A percentile compares a stretch with the other conserved stretches of the same genome.
phyloP scores from a whole-genome alignment of 2,113 vertebrate species.

The Propithecus coquereli region DNA sequence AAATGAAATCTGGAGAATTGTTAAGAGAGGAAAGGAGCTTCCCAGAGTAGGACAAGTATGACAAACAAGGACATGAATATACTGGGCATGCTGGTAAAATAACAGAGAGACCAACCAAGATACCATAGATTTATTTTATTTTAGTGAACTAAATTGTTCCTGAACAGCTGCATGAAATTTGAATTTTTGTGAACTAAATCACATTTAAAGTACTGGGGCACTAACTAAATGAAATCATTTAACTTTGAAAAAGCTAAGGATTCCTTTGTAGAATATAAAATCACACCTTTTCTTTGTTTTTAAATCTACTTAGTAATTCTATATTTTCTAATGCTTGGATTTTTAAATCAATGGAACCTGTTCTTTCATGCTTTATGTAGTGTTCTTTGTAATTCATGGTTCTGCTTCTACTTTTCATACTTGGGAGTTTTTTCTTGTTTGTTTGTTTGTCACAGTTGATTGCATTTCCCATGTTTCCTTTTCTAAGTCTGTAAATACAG shows the following conservation, averaged over 20 bases:
- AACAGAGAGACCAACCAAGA: not conserved
- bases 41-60: not conserved
- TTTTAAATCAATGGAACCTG: not conserved
- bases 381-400: not conserved
- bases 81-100: not conserved
- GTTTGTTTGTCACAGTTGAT: not conserved
- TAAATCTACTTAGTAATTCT: not conserved
- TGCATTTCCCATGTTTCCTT: constrained; percentile 24
- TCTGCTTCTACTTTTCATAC: not conserved
- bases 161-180: not conserved
- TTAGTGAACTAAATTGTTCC: not conserved
- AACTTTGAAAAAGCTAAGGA: not conserved
- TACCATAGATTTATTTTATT: not conserved
- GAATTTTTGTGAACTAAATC: not conserved
- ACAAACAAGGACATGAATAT: not conserved
- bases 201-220: not conserved
- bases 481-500: constrained; percentile 42
- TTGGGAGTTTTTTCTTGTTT: not conserved
- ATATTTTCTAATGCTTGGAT: not conserved
- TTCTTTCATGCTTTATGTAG: not conserved
- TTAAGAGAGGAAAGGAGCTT: not conserved
- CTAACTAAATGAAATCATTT: not conserved
- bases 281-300: not conserved
- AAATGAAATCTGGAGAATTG: not conserved
- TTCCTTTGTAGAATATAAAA: not conserved